Evolutionary conservation across 1,140 invertebrate species (phyloP).

Genomic region (Drosophila obscura): DNA sequence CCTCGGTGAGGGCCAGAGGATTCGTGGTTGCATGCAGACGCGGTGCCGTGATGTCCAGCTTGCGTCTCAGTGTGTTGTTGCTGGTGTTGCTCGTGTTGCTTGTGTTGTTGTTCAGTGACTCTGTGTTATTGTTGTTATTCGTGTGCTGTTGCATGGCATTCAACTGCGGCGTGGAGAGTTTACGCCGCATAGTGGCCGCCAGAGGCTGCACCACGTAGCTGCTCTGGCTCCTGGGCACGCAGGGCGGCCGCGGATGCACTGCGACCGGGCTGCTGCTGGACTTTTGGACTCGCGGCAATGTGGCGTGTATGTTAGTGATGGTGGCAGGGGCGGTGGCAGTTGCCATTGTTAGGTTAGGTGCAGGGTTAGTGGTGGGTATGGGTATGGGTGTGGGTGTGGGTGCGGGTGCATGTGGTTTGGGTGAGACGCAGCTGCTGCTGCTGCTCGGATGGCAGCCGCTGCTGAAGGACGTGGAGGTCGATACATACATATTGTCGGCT

Average conservation of each 20-base stretch:
- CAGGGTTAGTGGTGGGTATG: constrained; percentile 22
- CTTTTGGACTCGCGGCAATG: constrained; percentile 56
- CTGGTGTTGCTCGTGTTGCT: constrained; percentile 28
- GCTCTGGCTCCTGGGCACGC: constrained; percentile 70
- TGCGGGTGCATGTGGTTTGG: constrained; percentile 39
- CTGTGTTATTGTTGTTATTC: constrained; percentile 45
- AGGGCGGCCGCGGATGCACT: constrained; percentile 59
- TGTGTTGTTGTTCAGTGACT: constrained; percentile 31
- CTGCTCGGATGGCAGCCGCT: constrained; percentile 47
- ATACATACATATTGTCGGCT: constrained; percentile 89
- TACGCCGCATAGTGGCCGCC: constrained; percentile 45
- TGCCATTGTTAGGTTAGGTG: constrained; percentile 3
- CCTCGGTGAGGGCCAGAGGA: constrained; percentile 85
- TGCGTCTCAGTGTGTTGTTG: constrained; percentile 68
- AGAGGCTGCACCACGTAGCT: constrained; percentile 48
- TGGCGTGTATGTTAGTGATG: constrained; percentile 73
- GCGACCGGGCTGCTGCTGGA: constrained; percentile 34
- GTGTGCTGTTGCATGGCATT: constrained; percentile 1
- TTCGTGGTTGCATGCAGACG: constrained; percentile 90
- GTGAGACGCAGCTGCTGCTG: constrained; percentile 44
- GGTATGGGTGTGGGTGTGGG: constrained; percentile 6
- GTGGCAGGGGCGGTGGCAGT: constrained; percentile 47
- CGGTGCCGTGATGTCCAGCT: constrained; percentile 87
- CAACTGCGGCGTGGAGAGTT: constrained; percentile 30
- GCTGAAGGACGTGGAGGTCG: constrained; percentile 73